Evolutionary conservation across 2,113 vertebrate species (phyloP), one percentile per base, ranked within the genome.

Genomic region (Pantherophis guttatus): DNA sequence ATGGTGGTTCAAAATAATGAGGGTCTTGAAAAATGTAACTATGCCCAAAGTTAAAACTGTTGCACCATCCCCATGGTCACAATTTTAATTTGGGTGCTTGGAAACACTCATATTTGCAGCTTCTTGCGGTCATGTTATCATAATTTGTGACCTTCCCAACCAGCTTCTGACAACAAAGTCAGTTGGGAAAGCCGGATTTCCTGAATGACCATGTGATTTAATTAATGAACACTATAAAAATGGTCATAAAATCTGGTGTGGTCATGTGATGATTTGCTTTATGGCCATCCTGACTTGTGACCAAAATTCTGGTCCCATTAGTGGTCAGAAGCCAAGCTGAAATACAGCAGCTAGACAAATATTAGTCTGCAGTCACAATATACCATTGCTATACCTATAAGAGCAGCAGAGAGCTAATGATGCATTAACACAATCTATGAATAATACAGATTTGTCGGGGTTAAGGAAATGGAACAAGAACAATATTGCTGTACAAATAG

Each of bases 401-500:
- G 6, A 59, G 85, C 44, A 87, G 81, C 53, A 58, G 19, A 50
- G 81, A 91, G 55, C 81, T 11, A 50, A 58, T 44, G 44, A 86
- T 58, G 5, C 8, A 17, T 29, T 8, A 44, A 86, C 86, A 87
- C 2, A 50, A 48, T 17, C 48, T 39, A 62, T 52, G 29, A 44
- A 87, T 87, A 12, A 10, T 55, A 19, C 70, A 75, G n/a, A 1
- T n/a, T 88, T 91, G 65, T 59, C 90, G 50, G 70, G 70, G 13
- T 88, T 48, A 52, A 58, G 93, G 91, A 88, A 75, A 88, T 55
- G 55, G 90, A 91, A 81, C 94, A 95, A 96, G 94, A 95, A 8
- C 50, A 90, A 8, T 6, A 13, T 87, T 89, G 13, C 94, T 94
- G 33, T 95, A 95, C 95, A 97, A 97, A 95, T 93, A 96, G 96